Evolutionary conservation across 2,797 vertebrate species (phyloP).

Genomic region (Onychomys torridus): DNA sequence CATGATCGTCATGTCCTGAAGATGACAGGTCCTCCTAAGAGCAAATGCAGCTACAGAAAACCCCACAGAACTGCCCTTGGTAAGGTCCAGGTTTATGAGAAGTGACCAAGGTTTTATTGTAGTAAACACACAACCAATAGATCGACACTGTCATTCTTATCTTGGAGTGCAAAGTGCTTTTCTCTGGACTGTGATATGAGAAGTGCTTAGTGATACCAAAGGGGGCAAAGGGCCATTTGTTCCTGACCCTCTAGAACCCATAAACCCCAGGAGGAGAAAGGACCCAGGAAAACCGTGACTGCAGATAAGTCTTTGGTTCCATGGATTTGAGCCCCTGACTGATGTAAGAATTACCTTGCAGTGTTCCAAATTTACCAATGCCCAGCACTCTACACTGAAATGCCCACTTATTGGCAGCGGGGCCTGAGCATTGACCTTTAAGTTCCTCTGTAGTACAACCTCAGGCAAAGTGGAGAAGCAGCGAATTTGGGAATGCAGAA

Average conservation of each 20-base stretch:
- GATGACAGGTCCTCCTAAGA: neutral
- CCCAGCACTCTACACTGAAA: neutral
- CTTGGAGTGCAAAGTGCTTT: neutral
- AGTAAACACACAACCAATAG: neutral
- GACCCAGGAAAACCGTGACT: neutral
- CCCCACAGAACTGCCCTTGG: neutral
- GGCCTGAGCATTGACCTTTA: neutral
- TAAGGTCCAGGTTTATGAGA: neutral
- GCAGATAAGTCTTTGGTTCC: neutral
- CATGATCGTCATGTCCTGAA: neutral
- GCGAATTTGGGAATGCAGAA: neutral
- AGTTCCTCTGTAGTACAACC: neutral
- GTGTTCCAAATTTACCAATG: neutral
- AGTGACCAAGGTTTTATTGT: conserved; percentile 19
- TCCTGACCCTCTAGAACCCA: neutral
- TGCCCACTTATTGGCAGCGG: neutral
- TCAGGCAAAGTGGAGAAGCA: neutral
- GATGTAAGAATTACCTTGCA: neutral
- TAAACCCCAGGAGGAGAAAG: neutral
- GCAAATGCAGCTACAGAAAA: neutral
- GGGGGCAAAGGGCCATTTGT: neutral
- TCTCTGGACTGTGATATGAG: neutral
- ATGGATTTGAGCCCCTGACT: neutral
- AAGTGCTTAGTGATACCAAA: neutral
- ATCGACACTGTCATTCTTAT: conserved; percentile 4